These are phyloP conservation scores for Trachops cirrhosus DNA, from an alignment of 2,797 vertebrate species.

Conservation along the genomic window DNA sequence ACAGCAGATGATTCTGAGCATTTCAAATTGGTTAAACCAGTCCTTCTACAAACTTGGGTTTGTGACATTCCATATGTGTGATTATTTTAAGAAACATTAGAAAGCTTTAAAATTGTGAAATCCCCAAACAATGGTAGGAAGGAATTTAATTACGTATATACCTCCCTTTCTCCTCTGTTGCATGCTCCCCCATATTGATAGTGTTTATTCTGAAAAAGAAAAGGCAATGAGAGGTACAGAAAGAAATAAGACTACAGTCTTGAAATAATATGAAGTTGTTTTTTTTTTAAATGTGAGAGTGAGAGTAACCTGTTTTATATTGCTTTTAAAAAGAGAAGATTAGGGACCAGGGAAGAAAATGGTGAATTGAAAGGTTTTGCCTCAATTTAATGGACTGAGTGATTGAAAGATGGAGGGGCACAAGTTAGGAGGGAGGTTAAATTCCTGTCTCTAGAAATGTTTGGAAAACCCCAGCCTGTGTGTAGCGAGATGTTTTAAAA, in stretches of 20 bases:
- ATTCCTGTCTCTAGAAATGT: background rate
- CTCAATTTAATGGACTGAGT: background rate
- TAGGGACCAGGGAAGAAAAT: background rate
- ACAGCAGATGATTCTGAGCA: conserved; percentile 62
- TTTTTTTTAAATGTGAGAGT: background rate
- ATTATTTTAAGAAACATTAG: conserved; percentile 50
- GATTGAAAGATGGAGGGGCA: background rate
- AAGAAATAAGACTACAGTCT: background rate
- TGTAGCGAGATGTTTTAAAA: background rate
- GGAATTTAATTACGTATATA: conserved; percentile 32
- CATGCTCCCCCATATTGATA: background rate
- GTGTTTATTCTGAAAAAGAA: conserved; percentile 47
- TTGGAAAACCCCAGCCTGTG: background rate
- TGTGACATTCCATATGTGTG: conserved; percentile 50
- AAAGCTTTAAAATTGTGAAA: conserved; percentile 58
- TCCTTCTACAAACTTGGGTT: conserved; percentile 10
- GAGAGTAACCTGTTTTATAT: conserved; percentile 16
- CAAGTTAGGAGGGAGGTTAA: background rate
- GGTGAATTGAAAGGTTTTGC: background rate
- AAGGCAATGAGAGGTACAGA: conserved; percentile 1
- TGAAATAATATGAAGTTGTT: conserved; percentile 1
- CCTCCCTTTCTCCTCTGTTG: background rate
- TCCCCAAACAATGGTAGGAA: conserved; percentile 41
- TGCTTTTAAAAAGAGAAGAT: conserved; percentile 36
- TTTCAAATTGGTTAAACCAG: conserved; percentile 59